Evolutionary conservation across 2,888 invertebrate genomes (phyloP).

Genomic region (Tenthredo scrophulariae): DNA sequence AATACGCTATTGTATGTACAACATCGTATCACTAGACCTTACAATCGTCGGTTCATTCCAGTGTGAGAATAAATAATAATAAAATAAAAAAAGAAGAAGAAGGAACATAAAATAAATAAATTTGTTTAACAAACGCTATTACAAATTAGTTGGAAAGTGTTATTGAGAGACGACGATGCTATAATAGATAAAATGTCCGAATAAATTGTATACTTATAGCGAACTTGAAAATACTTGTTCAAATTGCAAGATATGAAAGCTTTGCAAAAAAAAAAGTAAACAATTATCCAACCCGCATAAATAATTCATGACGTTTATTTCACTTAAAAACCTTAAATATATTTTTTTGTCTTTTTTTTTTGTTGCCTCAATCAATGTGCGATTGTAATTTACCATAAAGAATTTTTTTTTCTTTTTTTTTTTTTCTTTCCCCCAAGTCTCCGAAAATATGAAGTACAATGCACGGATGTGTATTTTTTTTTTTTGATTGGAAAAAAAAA

Average conservation of each 20-base stretch:
- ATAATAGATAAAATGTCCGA: conserved; percentile 27
- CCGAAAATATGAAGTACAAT: conserved; percentile 5
- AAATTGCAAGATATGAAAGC: conserved; percentile 20
- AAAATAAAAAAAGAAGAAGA: not conserved
- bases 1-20: conserved; percentile 35
- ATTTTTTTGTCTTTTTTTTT: not conserved
- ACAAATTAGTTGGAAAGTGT: conserved; percentile 42
- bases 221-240: conserved; percentile 33
- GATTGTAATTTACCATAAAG: not conserved
- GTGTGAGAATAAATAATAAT: conserved; percentile 47
- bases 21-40: conserved; percentile 44
- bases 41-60: conserved; percentile 50
- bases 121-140: conserved; percentile 42
- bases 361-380: not conserved
- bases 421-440: not conserved
- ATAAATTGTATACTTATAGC: not conserved
- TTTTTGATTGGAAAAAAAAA: not conserved
- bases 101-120: not conserved
- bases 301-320: conserved; percentile 14
- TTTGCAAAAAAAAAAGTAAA: conserved; percentile 25
- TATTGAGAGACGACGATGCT: conserved; percentile 33
- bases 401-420: not conserved
- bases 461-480: not conserved
- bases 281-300: conserved; percentile 21
- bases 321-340: not conserved